Evolutionary conservation across 2,113 vertebrate genomes (phyloP).

Genomic region (Pterocles gutturalis): DNA sequence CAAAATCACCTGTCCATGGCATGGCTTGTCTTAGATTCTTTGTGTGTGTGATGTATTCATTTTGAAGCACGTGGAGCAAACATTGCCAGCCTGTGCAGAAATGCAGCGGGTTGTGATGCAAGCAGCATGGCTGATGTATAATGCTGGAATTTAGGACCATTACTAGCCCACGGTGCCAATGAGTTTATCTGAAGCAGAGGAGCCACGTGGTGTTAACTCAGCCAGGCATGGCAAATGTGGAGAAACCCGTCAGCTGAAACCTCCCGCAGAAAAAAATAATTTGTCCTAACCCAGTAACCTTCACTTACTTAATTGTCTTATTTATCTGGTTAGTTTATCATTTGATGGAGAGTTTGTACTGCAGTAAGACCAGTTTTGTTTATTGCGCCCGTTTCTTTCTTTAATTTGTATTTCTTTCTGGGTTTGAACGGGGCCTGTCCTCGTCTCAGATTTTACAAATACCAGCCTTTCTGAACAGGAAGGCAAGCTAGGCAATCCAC

Average conservation of each 20-base stretch:
- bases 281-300: neutral
- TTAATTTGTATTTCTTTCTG: neutral
- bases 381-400: neutral
- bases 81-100: neutral
- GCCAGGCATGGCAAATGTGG: neutral
- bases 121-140: neutral
- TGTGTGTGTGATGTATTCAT: neutral
- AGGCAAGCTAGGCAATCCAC: neutral
- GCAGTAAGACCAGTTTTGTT: neutral
- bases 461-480: neutral
- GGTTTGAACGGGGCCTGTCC: neutral
- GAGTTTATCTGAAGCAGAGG: neutral
- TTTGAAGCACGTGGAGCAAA: rapidly evolving
- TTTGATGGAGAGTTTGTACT: neutral
- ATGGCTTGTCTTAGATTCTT: neutral
- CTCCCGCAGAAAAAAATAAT: neutral
- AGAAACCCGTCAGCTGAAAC: neutral
- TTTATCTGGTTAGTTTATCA: neutral
- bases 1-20: neutral
- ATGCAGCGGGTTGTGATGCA: neutral
- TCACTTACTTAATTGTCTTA: neutral
- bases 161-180: neutral
- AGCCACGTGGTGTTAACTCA: neutral
- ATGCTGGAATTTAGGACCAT: neutral
- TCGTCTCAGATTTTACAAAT: rapidly evolving